These are phyloP conservation scores for Discoglossus pictus DNA, from an alignment of 2,797 vertebrate species.

Conservation along the genomic window DNA sequence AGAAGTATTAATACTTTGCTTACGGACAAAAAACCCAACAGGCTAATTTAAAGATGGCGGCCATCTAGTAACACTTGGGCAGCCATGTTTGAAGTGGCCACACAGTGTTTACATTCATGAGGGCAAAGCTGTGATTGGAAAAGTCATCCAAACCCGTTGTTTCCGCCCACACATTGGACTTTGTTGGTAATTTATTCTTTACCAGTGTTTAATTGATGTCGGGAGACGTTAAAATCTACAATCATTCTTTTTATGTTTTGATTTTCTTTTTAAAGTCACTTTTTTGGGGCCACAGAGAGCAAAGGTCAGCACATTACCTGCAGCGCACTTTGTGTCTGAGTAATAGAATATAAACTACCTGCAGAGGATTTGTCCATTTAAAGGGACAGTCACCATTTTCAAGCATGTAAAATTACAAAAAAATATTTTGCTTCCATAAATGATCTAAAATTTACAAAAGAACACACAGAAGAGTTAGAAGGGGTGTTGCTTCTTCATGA, in stretches of 20 bases:
- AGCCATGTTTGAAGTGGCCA: slow-evolving; percentile 15
- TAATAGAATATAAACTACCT: slow-evolving; percentile 3
- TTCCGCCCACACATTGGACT: too few relatives aligned
- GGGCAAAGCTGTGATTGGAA: slow-evolving; percentile 85
- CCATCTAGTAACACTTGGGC: too few relatives aligned
- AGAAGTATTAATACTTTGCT: slow-evolving; percentile 90
- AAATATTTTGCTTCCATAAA: too few relatives aligned
- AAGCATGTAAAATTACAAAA: too few relatives aligned
- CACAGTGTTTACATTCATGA: slow-evolving; percentile 96
- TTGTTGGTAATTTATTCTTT: slow-evolving; percentile 62
- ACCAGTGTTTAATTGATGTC: slow-evolving; percentile 94
- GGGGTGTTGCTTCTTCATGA: too few relatives aligned
- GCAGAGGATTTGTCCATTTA: too few relatives aligned
- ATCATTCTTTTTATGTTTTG: slow-evolving; percentile 84
- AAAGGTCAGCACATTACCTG: neutral
- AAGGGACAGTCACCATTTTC: too few relatives aligned
- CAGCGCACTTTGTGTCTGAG: neutral
- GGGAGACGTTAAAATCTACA: slow-evolving; percentile 99
- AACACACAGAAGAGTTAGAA: too few relatives aligned
- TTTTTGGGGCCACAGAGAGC: slow-evolving; percentile 56
- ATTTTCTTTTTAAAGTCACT: slow-evolving; percentile 76
- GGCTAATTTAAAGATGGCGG: neutral
- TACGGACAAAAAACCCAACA: slow-evolving; percentile 62
- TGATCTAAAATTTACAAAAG: too few relatives aligned
- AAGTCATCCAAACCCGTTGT: neutral